Percentiles rank a stretch among this genome's conserved stretches.
These are phyloP conservation scores for Ammodytes dubius DNA, from an alignment of 2,113 vertebrate genomes.

Conservation along the genomic window DNA sequence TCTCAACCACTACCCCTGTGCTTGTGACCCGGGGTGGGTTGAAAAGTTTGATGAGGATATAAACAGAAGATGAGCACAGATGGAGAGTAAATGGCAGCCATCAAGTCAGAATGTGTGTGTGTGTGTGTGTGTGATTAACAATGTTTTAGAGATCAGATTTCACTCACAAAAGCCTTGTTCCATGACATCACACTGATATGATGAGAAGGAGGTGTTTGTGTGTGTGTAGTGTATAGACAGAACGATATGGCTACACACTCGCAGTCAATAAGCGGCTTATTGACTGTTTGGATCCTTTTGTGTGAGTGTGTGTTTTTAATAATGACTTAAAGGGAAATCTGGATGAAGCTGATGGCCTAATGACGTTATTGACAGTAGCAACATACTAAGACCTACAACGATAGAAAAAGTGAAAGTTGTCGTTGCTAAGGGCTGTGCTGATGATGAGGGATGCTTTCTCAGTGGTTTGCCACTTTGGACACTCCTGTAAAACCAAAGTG, in stretches of 20 bases:
- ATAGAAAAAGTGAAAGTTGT: not conserved
- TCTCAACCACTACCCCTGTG: not conserved
- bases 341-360: conserved; percentile 15
- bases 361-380: conserved; percentile 19
- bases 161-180: conserved; percentile 43
- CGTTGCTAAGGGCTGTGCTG: not conserved
- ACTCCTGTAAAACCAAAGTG: not conserved
- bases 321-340: not conserved
- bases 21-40: conserved; percentile 13
- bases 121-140: conserved; percentile 31
- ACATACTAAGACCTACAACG: not conserved
- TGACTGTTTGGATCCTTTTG: conserved; percentile 16
- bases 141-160: conserved; percentile 44
- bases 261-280: too few species aligned
- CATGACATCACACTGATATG: conserved; percentile 46
- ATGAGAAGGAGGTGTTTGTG: conserved; percentile 29
- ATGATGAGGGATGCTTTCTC: not conserved
- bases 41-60: conserved; percentile 9
- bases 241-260: not conserved
- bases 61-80: not conserved
- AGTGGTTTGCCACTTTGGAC: not conserved
- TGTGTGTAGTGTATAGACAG: conserved; percentile 13
- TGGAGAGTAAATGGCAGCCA: conserved; percentile 33
- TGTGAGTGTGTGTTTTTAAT: conserved; percentile 38
- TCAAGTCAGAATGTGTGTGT: not conserved